Percentiles rank a stretch among this genome's conserved stretches.
phyloP scores from a whole-genome alignment of 1,140 invertebrate species.

The Apis florea region DNA sequence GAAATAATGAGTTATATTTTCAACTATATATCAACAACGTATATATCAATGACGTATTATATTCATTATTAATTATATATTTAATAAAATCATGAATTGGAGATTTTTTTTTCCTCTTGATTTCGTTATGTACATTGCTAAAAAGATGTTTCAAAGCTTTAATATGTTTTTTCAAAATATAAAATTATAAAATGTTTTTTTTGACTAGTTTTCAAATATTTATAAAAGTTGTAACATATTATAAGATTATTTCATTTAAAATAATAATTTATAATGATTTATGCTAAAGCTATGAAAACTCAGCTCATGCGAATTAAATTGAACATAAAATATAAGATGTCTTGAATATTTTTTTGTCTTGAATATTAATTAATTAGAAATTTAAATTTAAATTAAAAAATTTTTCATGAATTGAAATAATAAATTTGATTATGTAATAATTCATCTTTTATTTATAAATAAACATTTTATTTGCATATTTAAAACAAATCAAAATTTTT shows the following conservation, averaged over 20 bases:
- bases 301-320: conserved; percentile 31
- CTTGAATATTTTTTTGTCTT: conserved; percentile 42
- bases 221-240: neutral
- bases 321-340: conserved; percentile 19
- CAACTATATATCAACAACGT: too few relatives aligned
- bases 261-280: neutral
- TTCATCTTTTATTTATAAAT: neutral
- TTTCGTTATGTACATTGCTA: neutral
- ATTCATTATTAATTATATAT: neutral
- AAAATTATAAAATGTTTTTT: neutral
- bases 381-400: neutral
- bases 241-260: neutral
- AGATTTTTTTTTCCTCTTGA: conserved; percentile 15
- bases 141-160: neutral
- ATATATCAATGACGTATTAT: neutral
- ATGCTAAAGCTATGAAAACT: conserved; percentile 6
- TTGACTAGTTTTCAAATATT: conserved; percentile 9
- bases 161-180: neutral
- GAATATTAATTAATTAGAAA: too few relatives aligned
- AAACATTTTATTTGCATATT: neutral
- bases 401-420: neutral
- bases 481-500: neutral
- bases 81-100: neutral
- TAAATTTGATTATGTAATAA: neutral
- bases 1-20: neutral